phyloP scores from a whole-genome alignment of 1,140 invertebrate genomes.

The Pantala flavescens region DNA sequence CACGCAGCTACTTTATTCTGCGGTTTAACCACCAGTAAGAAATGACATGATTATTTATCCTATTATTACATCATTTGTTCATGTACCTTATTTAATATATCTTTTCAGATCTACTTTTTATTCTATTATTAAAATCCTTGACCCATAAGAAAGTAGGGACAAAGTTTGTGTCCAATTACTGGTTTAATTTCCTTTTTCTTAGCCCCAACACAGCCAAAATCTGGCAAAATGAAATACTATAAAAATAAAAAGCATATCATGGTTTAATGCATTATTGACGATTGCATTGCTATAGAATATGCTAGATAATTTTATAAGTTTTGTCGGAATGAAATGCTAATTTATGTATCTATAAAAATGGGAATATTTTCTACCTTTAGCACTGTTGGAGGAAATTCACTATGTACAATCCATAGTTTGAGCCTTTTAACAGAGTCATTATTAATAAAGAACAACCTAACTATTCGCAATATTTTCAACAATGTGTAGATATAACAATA shows the following conservation, averaged over 20 bases:
- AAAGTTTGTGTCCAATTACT: background rate
- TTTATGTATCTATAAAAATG: constrained; percentile 22
- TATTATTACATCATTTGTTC: background rate
- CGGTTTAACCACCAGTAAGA: background rate
- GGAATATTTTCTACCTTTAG: constrained; percentile 18
- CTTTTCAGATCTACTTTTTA: background rate
- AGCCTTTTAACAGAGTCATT: constrained; percentile 21
- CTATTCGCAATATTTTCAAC: constrained; percentile 25
- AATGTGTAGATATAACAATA: constrained; percentile 25
- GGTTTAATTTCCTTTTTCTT: constrained; percentile 16
- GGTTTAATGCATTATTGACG: constrained; percentile 11
- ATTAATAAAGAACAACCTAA: constrained; percentile 21
- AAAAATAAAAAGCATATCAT: constrained; percentile 24
- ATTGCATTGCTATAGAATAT: background rate
- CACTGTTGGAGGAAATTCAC: constrained; percentile 19
- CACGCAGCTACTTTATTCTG: background rate
- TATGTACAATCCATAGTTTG: constrained; percentile 24
- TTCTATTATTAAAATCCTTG: background rate
- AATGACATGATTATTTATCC: background rate
- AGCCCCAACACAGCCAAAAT: constrained; percentile 24
- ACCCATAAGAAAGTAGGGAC: background rate
- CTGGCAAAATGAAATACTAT: constrained; percentile 24
- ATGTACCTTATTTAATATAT: background rate
- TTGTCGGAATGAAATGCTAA: constrained; percentile 20
- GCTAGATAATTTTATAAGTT: background rate